These are phyloP conservation scores for Drosophila pseudotakahashii DNA, from an alignment of 2,888 invertebrate genomes.

Conservation along the genomic window DNA sequence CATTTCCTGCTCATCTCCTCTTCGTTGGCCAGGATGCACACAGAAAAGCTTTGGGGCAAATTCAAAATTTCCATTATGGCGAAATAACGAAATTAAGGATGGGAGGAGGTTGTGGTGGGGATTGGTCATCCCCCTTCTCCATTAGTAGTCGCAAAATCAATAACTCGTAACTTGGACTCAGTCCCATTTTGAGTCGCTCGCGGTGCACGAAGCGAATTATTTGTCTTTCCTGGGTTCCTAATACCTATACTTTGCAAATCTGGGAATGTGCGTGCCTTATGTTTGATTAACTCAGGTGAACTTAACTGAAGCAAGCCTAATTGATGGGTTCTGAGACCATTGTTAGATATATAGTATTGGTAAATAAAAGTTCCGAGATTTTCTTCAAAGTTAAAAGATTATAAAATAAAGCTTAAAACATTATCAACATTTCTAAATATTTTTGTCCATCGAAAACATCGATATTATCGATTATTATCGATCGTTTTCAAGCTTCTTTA, in stretches of 20 bases:
- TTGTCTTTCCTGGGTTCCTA: not conserved
- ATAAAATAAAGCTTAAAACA: too few relatives aligned
- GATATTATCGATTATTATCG: too few relatives aligned
- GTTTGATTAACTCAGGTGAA: conserved; percentile 18
- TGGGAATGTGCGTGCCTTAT: conserved; percentile 2
- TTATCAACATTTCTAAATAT: too few relatives aligned
- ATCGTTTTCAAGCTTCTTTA: too few relatives aligned
- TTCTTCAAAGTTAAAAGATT: too few relatives aligned
- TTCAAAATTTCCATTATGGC: conserved; percentile 55
- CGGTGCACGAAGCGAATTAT: conserved; percentile 14
- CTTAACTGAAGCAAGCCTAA: conserved; percentile 8
- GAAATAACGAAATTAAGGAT: conserved; percentile 37
- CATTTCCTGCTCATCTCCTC: conserved; percentile 21
- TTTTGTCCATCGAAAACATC: not conserved
- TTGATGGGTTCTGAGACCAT: not conserved
- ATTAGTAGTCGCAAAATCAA: conserved; percentile 49
- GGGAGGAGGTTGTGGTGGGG: not conserved
- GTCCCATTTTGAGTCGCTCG: conserved; percentile 16
- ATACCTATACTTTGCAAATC: not conserved
- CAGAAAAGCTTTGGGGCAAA: conserved; percentile 9
- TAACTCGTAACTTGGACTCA: conserved; percentile 42
- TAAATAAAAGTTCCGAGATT: too few relatives aligned
- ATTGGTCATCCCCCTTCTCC: not conserved
- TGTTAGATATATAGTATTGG: not conserved
- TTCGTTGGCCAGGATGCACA: not conserved